Conservation (phyloP, 2,888 invertebrate species). For the Nomada flava region DNA sequence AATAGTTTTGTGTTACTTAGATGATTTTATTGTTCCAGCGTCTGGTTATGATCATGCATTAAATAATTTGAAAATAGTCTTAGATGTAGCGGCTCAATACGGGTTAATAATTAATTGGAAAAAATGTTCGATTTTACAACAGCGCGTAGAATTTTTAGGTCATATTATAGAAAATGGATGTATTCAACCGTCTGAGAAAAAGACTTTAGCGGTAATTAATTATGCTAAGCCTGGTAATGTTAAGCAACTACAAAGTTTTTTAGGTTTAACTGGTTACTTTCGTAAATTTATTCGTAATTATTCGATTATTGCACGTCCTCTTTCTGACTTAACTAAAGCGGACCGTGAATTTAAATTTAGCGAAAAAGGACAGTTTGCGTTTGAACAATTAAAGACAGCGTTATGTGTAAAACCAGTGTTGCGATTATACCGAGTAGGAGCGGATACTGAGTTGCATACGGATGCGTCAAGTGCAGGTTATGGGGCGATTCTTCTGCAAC, state of each 20-base stretch:
- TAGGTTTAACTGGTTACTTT: neutral
- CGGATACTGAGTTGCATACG: neutral
- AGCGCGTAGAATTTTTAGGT: too few relatives aligned
- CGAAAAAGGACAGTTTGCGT: neutral
- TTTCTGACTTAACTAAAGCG: neutral
- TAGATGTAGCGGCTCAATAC: too few relatives aligned
- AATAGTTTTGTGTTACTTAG: too few relatives aligned
- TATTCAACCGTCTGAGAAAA: too few relatives aligned
- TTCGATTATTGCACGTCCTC: neutral
- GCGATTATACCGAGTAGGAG: neutral
- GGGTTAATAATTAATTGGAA: too few relatives aligned
- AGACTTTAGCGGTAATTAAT: too few relatives aligned
- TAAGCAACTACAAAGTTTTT: neutral
- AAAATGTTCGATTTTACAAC: too few relatives aligned
- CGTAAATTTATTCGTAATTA: neutral
- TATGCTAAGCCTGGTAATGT: neutral
- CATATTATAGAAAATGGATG: too few relatives aligned
- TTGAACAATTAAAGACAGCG: neutral
- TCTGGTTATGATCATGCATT: too few relatives aligned
- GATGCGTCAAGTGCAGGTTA: conserved; percentile 4
- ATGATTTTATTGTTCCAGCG: too few relatives aligned
- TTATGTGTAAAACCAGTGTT: neutral
- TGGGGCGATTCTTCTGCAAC: neutral
- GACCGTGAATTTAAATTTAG: neutral
- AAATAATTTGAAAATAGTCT: too few relatives aligned